Evolutionary conservation across 2,888 invertebrate genomes (phyloP).

Genomic region (Drosophila antonietae): DNA sequence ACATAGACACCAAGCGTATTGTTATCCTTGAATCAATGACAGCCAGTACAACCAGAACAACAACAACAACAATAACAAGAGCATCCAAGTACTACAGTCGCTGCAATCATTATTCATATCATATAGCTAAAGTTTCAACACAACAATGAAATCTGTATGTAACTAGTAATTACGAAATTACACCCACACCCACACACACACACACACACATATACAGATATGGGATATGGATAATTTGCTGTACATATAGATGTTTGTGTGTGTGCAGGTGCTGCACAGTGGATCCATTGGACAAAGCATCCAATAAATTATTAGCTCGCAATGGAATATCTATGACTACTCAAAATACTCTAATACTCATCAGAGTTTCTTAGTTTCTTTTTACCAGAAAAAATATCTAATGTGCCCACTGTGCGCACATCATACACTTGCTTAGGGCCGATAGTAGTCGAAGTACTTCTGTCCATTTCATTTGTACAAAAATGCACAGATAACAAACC

Average conservation of each 20-base stretch:
- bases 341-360: neutral
- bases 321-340: neutral
- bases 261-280: neutral
- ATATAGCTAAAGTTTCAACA: constrained; percentile 31
- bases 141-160: neutral
- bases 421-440: neutral
- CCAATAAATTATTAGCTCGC: neutral
- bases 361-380: neutral
- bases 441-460: neutral
- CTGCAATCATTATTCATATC: constrained; percentile 44
- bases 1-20: constrained; percentile 31
- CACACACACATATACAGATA: neutral
- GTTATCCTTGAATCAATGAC: constrained; percentile 48
- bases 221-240: neutral
- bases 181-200: neutral
- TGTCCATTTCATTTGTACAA: constrained; percentile 1
- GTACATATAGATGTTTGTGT: neutral
- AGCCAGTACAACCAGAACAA: constrained; percentile 54
- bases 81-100: constrained; percentile 39
- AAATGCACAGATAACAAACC: neutral
- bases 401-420: constrained; percentile 1
- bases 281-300: neutral
- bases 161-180: constrained; percentile 1
- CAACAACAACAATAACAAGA: constrained; percentile 32
- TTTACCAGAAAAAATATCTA: no score